Evolutionary conservation across 2,797 vertebrate genomes (phyloP).

Genomic region (Phaenicophaeus curvirostris): DNA sequence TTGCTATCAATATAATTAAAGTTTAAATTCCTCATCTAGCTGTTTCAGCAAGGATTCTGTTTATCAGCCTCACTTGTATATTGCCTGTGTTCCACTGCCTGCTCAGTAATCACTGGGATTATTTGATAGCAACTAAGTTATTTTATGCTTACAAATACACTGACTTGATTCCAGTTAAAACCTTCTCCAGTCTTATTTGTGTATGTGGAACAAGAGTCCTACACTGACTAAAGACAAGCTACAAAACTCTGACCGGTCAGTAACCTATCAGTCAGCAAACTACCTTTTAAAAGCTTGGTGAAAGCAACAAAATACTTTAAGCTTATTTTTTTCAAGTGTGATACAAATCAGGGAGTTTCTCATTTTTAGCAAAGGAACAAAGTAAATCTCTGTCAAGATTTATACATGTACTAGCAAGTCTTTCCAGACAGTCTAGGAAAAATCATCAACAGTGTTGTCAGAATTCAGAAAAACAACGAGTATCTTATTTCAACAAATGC

Average conservation of each 20-base stretch:
- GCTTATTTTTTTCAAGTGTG: not conserved
- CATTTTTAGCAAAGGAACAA: not conserved
- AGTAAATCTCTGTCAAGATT: not conserved
- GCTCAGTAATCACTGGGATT: not conserved
- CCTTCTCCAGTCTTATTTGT: not conserved
- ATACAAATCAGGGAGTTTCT: not conserved
- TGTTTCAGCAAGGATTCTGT: not conserved
- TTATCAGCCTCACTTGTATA: not conserved
- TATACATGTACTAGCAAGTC: not conserved
- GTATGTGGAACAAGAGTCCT: not conserved
- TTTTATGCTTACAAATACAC: not conserved
- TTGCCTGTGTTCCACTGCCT: not conserved
- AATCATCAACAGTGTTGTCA: not conserved
- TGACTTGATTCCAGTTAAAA: not conserved
- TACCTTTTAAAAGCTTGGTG: not conserved
- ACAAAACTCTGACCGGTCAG: not conserved
- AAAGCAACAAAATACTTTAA: not conserved
- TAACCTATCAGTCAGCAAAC: not conserved
- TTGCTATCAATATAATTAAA: not conserved
- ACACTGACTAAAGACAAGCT: not conserved
- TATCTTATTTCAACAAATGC: not conserved
- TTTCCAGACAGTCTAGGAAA: constrained; percentile 4
- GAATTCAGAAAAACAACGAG: not conserved
- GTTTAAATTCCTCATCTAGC: not conserved
- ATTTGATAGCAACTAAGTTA: not conserved